Evolutionary conservation across 1,140 invertebrate genomes (phyloP).

Genomic region (Formica exsecta): DNA sequence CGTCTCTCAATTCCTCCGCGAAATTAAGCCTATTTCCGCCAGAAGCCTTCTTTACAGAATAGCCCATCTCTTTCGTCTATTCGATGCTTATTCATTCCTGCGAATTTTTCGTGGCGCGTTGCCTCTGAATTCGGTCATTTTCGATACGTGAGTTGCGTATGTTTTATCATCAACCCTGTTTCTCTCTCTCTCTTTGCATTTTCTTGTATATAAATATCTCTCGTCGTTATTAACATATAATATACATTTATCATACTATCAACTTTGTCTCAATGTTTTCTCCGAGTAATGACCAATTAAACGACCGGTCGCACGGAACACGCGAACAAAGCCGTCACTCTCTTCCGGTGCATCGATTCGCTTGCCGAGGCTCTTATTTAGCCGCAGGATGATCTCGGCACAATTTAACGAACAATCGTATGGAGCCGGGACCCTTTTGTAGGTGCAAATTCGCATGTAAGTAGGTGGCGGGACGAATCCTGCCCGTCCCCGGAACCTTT

Average conservation of each 20-base stretch:
- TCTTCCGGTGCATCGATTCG: conserved; percentile 31
- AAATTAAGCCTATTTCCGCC: conserved; percentile 60
- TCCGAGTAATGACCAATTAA: conserved; percentile 33
- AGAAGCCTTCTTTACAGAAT: conserved; percentile 37
- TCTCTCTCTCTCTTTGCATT: neutral
- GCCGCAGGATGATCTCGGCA: conserved; percentile 15
- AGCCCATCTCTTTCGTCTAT: conserved; percentile 4
- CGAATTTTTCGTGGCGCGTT: conserved; percentile 13
- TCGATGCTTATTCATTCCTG: conserved; percentile 26
- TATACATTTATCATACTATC: neutral
- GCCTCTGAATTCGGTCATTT: conserved; percentile 2
- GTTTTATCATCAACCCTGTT: neutral
- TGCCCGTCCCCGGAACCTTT: conserved; percentile 64
- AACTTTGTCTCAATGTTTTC: neutral
- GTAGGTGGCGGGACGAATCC: conserved; percentile 67
- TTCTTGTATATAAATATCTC: neutral
- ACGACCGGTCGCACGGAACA: neutral
- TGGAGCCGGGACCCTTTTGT: conserved; percentile 61
- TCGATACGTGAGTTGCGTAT: neutral
- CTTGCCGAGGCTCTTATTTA: conserved; percentile 19
- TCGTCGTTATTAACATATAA: neutral
- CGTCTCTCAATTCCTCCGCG: conserved; percentile 47
- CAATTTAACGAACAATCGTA: conserved; percentile 32
- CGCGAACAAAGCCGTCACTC: neutral
- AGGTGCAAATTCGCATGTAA: conserved; percentile 80